A percentile compares a stretch with the other conserved stretches of the same genome.
Evolutionary conservation across 53 echinoderm and acorn worm species (phyloP).

Genomic region (Hippasteria phrygiana): DNA sequence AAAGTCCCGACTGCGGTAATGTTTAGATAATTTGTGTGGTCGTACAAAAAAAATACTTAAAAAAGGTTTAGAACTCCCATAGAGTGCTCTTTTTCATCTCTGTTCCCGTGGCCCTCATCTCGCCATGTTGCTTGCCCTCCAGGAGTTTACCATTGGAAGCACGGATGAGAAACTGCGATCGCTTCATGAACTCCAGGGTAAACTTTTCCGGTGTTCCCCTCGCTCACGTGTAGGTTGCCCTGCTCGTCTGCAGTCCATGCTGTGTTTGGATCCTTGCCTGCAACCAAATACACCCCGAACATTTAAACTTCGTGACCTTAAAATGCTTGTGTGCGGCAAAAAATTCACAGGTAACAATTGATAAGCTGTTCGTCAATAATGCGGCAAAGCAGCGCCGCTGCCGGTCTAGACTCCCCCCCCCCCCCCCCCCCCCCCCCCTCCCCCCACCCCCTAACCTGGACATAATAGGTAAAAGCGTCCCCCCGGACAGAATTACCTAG

Average conservation of each 20-base stretch:
- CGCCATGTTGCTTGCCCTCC: constrained; percentile 78
- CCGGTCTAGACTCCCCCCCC: no score
- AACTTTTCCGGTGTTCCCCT: constrained; percentile 59
- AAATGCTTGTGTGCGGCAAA: background rate
- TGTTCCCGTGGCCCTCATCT: constrained; percentile 63
- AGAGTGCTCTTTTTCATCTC: constrained; percentile 61
- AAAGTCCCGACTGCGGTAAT: background rate
- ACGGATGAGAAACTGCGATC: constrained; percentile 73
- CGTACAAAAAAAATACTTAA: constrained; percentile 14
- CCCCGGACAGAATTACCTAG: no score
- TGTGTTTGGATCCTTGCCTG: constrained; percentile 44
- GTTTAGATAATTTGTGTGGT: constrained; percentile 5
- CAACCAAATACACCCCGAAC: constrained; percentile 19
- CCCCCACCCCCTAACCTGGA: no score
- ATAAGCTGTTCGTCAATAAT: no score
- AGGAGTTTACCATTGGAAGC: constrained; percentile 78
- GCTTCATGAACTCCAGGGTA: constrained; percentile 73
- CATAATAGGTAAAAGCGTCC: no score
- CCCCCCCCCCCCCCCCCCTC: no score
- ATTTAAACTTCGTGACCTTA: background rate
- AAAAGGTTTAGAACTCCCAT: constrained; percentile 60
- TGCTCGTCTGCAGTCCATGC: constrained; percentile 52
- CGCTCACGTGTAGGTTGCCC: constrained; percentile 50
- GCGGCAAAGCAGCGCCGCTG: no score
- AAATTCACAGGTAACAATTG: no score